Conservation (phyloP, 2,888 invertebrate species). For the Tenthredo livida region DNA sequence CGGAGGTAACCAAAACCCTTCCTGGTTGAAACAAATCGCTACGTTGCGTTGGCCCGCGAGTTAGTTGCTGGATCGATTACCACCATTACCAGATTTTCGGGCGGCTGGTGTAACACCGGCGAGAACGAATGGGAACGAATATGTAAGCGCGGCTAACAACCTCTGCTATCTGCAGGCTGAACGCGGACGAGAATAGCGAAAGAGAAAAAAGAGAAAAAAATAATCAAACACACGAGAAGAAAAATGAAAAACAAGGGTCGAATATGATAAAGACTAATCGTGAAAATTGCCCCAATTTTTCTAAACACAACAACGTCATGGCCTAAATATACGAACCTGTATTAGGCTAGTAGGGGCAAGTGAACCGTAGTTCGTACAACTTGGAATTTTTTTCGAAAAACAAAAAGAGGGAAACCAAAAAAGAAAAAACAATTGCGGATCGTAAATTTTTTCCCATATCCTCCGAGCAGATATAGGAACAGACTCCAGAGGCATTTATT, state of each 20-base stretch:
- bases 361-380: background rate
- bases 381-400: background rate
- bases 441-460: background rate
- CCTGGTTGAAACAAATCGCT: slow-evolving; percentile 32
- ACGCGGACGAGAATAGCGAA: background rate
- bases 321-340: background rate
- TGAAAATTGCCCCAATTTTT: background rate
- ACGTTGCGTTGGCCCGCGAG: slow-evolving; percentile 20
- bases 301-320: background rate
- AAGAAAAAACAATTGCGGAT: background rate
- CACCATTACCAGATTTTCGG: slow-evolving; percentile 33
- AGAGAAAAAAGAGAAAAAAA: background rate
- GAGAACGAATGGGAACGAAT: slow-evolving; percentile 16
- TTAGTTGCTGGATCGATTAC: slow-evolving; percentile 41
- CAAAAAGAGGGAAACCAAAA: background rate
- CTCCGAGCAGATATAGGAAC: slow-evolving; percentile 20
- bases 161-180: background rate
- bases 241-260: background rate
- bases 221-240: background rate
- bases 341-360: background rate
- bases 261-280: background rate
- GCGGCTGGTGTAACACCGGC: background rate
- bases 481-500: background rate
- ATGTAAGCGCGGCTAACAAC: background rate
- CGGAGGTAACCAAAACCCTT: slow-evolving; percentile 35